These are phyloP conservation scores for Conomelus anceps DNA, from an alignment of 2,888 invertebrate genomes.

Conservation along the genomic window DNA sequence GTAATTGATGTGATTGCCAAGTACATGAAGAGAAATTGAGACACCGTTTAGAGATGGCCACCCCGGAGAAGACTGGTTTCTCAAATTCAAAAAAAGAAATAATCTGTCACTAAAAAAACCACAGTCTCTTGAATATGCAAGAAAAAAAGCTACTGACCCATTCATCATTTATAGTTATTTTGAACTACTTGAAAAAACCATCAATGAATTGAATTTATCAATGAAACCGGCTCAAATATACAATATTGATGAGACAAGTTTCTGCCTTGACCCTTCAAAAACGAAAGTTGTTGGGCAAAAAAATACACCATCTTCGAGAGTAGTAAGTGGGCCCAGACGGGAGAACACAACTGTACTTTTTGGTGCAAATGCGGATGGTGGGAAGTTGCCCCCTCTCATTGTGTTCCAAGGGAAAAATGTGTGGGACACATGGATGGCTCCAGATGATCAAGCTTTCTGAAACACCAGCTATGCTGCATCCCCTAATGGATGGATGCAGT, in stretches of 20 bases:
- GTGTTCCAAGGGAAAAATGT: too few relatives aligned
- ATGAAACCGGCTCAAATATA: slow-evolving; percentile 9
- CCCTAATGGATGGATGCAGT: too few relatives aligned
- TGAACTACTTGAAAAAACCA: not conserved
- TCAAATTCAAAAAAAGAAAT: not conserved
- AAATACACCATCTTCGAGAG: slow-evolving; percentile 8
- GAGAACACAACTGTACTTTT: slow-evolving; percentile 20
- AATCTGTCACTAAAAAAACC: too few relatives aligned
- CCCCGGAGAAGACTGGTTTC: slow-evolving; percentile 38
- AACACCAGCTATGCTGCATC: slow-evolving; percentile 36
- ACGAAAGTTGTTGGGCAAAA: too few relatives aligned
- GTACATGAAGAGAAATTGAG: slow-evolving; percentile 34
- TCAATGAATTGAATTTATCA: not conserved
- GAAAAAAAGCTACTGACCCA: slow-evolving; percentile 7
- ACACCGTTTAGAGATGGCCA: slow-evolving; percentile 37
- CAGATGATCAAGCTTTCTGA: slow-evolving; percentile 33
- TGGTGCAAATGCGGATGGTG: slow-evolving; percentile 26
- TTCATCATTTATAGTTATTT: slow-evolving; percentile 19
- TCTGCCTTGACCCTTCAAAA: too few relatives aligned
- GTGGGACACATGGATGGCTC: slow-evolving; percentile 40
- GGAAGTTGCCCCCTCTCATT: too few relatives aligned
- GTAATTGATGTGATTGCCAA: slow-evolving; percentile 35
- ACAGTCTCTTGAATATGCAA: too few relatives aligned
- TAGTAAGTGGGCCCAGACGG: slow-evolving; percentile 6
- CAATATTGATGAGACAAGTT: too few relatives aligned